A percentile compares a stretch with the other conserved stretches of the same genome.
These are phyloP conservation scores for Ophiothrix spiculata DNA, from an alignment of 35 echinoderm and acorn worm species.

Conservation along the genomic window DNA sequence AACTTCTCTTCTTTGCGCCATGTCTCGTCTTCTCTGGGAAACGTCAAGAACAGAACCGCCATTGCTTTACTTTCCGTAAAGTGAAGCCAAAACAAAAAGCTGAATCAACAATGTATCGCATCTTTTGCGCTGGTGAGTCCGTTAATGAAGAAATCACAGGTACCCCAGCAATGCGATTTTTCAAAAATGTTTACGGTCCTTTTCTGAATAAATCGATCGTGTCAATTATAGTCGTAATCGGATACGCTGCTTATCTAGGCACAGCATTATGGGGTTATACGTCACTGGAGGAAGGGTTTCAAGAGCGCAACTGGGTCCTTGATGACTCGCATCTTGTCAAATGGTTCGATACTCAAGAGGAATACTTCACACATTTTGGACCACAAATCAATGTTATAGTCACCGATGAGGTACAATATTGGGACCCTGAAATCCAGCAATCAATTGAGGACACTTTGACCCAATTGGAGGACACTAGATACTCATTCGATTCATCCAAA, in stretches of 20 bases:
- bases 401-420: slow-evolving; percentile 42
- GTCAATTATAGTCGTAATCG: slow-evolving; percentile 13
- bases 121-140: background rate
- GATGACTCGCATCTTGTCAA: slow-evolving; percentile 39
- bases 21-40: slow-evolving; percentile 47
- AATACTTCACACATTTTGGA: slow-evolving; percentile 46
- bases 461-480: slow-evolving; percentile 43
- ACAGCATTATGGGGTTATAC: slow-evolving; percentile 55
- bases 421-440: slow-evolving; percentile 30
- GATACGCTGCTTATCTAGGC: slow-evolving; percentile 32
- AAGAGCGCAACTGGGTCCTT: slow-evolving; percentile 27
- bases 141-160: background rate
- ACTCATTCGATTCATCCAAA: slow-evolving; percentile 1
- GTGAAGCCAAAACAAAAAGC: background rate
- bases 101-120: background rate
- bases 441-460: slow-evolving; percentile 40
- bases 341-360: slow-evolving; percentile 19
- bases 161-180: slow-evolving; percentile 25
- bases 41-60: slow-evolving; percentile 27
- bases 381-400: slow-evolving; percentile 41
- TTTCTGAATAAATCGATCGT: slow-evolving; percentile 24
- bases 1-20: slow-evolving; percentile 62
- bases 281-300: slow-evolving; percentile 41
- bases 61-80: slow-evolving; percentile 47
- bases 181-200: slow-evolving; percentile 51